Conservation (phyloP, 2,797 vertebrate species). For the Anabacerthia variegaticeps region DNA sequence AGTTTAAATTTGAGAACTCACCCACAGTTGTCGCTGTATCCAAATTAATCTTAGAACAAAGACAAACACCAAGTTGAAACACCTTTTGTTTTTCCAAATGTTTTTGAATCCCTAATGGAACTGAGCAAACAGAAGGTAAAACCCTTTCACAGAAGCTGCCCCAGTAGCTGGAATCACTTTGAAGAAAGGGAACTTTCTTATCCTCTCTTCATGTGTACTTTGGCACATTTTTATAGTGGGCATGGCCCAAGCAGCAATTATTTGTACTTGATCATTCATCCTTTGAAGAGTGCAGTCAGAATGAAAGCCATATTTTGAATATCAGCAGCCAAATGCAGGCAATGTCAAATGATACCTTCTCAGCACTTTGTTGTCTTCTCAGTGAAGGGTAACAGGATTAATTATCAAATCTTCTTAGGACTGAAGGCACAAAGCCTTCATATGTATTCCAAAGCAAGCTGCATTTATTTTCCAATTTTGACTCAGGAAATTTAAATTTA, state of each 20-base stretch:
- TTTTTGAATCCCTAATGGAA: not conserved
- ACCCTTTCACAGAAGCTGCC: not conserved
- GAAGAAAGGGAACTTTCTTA: not conserved
- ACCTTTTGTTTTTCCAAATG: not conserved
- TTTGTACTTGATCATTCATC: conserved; percentile 14
- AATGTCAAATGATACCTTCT: not conserved
- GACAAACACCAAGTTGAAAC: not conserved
- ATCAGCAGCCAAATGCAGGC: not conserved
- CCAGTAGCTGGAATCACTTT: not conserved
- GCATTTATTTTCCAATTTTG: not conserved
- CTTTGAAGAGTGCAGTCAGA: not conserved
- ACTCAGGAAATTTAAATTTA: not conserved
- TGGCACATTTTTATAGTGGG: conserved; percentile 27
- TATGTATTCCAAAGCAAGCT: not conserved
- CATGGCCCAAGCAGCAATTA: not conserved
- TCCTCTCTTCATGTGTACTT: not conserved
- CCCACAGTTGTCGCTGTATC: not conserved
- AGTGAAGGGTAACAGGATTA: conserved; percentile 6
- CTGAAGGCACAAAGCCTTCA: not conserved
- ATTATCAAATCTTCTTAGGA: conserved; percentile 6
- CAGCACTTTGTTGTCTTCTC: not conserved
- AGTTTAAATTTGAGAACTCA: conserved; percentile 3
- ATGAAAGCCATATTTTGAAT: not conserved
- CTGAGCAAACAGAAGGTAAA: not conserved
- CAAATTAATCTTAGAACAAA: not conserved